Evolutionary conservation across 1,140 invertebrate species (phyloP), one percentile per base, ranked within the genome.

Genomic region (Chrysomallon squamiferum): DNA sequence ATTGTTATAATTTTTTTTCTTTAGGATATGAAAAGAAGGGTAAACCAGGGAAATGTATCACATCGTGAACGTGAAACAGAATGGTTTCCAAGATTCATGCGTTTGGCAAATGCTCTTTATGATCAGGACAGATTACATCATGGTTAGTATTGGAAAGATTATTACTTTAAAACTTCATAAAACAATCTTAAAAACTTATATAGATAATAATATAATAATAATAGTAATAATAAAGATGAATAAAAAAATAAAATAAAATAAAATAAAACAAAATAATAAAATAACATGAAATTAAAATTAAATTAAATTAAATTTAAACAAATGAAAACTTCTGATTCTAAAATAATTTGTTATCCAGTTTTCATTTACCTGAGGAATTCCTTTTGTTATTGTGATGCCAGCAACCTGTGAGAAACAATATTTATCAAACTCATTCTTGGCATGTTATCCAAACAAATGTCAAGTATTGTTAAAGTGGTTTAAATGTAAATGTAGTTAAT

Each of bases 41-140:
- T 13, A 27, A 54, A 29, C 50, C 35, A 38, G 15, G 35, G 35
- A 38, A 38, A 38, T 38, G 35, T 54, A 15, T 25, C 50, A 22
- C 29, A 25, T n/a, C 50, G 22, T 30, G 22, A 30, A 54, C 13
- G 25, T 54, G 50, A 54, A 25, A 18, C 50, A 15, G 22, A 25
- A 27, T 54, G 50, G 50, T 54, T 54, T 22, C 22, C 22, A 13
- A 54, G 22, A 22, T 54, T 54, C 25, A 54, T 54, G 50, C 22
- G 25, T 25, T 54, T 54, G 22, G 50, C 50, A 25, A 54, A 54
- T 27, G 50, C 50, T 30, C 50, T 54, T 18, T 54, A 54, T 22
- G 29, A 54, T 25, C 50, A 54, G 50, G 50, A 54, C 25, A 27
- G 22, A 9, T 2, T 18, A 20, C 22, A 30, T 30, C 2, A 18